A percentile compares a stretch with the other conserved stretches of the same genome.
These are phyloP conservation scores for Griposia aprilina DNA, from an alignment of 2,888 invertebrate genomes.

Conservation along the genomic window DNA sequence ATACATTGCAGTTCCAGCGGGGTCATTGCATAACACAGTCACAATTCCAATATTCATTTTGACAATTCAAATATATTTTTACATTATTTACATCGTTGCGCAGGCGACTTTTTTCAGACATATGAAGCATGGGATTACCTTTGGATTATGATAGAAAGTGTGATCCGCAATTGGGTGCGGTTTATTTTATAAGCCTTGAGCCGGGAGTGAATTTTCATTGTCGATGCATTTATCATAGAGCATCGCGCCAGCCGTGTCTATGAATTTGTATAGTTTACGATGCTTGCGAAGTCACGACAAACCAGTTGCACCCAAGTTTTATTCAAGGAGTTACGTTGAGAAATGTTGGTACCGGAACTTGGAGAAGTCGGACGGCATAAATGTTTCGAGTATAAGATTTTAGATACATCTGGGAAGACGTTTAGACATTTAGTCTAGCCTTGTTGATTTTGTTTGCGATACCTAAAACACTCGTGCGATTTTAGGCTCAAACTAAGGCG, in stretches of 20 bases:
- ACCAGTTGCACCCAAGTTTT: conserved; percentile 26
- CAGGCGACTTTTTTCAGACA: too few relatives aligned
- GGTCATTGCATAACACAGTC: background rate
- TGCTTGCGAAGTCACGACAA: conserved; percentile 36
- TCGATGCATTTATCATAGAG: conserved; percentile 29
- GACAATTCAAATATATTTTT: background rate
- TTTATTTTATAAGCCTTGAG: background rate
- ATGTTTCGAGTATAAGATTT: conserved; percentile 17
- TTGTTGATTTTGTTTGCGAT: background rate
- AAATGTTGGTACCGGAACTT: conserved; percentile 3
- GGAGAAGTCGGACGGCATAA: background rate
- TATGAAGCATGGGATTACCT: background rate
- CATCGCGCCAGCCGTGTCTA: conserved; percentile 33
- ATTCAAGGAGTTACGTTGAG: conserved; percentile 25
- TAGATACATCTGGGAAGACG: background rate
- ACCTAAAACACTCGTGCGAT: background rate
- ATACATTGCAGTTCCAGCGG: background rate
- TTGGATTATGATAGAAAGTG: background rate
- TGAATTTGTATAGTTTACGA: conserved; percentile 56
- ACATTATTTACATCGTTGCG: background rate
- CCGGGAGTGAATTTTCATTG: background rate
- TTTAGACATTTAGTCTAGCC: background rate
- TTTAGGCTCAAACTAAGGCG: background rate
- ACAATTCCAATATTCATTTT: background rate
- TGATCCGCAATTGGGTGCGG: background rate